phyloP scores from a whole-genome alignment of 2,113 vertebrate species.

The Dasypus novemcinctus region DNA sequence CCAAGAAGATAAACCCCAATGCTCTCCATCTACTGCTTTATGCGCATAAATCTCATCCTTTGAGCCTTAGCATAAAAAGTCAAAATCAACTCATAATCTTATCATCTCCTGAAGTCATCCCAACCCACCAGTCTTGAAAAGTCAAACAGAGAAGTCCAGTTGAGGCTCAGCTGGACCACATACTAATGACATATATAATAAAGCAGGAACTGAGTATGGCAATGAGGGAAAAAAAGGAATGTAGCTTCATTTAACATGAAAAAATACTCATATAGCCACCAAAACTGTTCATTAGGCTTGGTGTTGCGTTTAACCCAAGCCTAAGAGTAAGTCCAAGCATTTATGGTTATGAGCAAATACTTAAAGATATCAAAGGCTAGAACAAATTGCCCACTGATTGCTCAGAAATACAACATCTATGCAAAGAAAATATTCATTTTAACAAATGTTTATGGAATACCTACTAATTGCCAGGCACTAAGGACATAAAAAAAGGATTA shows the following conservation, averaged over 20 bases:
- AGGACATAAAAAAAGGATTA: background rate
- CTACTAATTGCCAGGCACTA: background rate
- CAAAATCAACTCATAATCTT: background rate
- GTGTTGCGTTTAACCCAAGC: background rate
- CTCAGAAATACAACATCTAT: slow-evolving; percentile 12
- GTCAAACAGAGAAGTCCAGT: background rate
- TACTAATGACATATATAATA: background rate
- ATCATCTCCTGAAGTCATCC: background rate
- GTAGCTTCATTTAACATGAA: background rate
- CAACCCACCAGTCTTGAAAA: background rate
- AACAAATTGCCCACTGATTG: background rate
- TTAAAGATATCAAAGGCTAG: background rate
- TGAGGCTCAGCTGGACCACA: background rate
- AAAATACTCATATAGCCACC: background rate
- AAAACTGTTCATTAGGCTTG: background rate
- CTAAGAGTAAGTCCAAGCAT: background rate
- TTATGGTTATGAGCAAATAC: background rate
- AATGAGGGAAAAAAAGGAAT: background rate
- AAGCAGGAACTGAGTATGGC: background rate
- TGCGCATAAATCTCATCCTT: background rate
- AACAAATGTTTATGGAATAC: background rate
- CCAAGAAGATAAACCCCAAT: background rate
- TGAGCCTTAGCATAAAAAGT: background rate
- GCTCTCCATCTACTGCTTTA: background rate
- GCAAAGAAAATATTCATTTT: slow-evolving; percentile 1